Evolutionary conservation across 1,140 invertebrate genomes (phyloP).

Genomic region (Penaeus chinensis): DNA sequence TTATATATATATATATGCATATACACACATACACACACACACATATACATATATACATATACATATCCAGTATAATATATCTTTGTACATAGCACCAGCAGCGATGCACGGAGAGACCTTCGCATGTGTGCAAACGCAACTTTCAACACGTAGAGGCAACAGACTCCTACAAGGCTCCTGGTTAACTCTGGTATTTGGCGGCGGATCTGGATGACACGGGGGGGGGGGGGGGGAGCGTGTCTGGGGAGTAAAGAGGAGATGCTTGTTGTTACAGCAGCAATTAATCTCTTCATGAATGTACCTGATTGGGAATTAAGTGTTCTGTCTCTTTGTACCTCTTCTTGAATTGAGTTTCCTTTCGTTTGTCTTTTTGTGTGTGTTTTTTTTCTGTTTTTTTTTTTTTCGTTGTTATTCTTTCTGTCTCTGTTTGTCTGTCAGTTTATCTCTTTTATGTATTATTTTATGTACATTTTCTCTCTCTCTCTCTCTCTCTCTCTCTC

Average conservation of each 20-base stretch:
- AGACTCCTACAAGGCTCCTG: too few relatives aligned
- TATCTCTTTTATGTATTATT: neutral
- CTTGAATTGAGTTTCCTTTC: too few relatives aligned
- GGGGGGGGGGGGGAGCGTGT: conserved; percentile 22
- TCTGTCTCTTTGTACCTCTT: too few relatives aligned
- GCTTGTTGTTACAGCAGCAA: too few relatives aligned
- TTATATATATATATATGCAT: too few relatives aligned
- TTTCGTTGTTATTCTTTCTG: neutral
- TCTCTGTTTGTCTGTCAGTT: neutral
- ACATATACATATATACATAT: neutral
- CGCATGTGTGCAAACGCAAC: too few relatives aligned
- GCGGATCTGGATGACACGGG: neutral
- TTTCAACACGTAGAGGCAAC: too few relatives aligned
- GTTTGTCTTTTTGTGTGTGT: too few relatives aligned
- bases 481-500: conserved; percentile 20
- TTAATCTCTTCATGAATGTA: too few relatives aligned
- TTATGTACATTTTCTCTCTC: neutral
- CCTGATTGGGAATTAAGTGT: too few relatives aligned
- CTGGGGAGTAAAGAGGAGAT: conserved; percentile 11
- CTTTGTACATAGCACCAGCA: neutral
- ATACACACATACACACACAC: neutral
- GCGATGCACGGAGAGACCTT: too few relatives aligned
- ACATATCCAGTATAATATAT: conserved; percentile 6
- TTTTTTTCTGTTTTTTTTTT: neutral
- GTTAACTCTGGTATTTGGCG: neutral